These are phyloP conservation scores for Eonycteris spelaea DNA, from an alignment of 2,113 vertebrate species.

Conservation along the genomic window DNA sequence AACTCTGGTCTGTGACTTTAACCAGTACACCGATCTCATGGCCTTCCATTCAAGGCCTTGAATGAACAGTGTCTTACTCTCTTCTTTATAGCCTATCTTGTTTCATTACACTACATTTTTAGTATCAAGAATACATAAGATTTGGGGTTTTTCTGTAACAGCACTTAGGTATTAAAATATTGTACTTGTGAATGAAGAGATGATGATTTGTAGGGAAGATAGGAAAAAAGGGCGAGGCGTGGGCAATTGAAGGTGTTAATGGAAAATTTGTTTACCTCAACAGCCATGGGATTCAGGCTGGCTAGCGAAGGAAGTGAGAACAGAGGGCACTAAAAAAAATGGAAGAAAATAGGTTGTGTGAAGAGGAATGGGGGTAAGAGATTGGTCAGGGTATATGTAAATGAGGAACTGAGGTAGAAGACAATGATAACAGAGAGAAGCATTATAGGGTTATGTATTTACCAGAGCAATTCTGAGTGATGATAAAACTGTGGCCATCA, in stretches of 20 bases:
- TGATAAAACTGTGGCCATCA: background rate
- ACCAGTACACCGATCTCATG: background rate
- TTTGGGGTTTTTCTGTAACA: background rate
- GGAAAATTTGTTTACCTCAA: background rate
- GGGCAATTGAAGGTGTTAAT: background rate
- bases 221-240: background rate
- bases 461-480: background rate
- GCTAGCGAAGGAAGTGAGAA: background rate
- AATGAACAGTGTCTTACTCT: background rate
- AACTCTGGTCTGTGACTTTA: background rate
- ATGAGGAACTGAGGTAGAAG: background rate
- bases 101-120: background rate
- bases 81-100: background rate
- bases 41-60: background rate
- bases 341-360: background rate
- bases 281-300: background rate
- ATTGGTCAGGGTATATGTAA: background rate
- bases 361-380: background rate
- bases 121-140: background rate
- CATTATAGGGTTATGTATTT: background rate
- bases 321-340: background rate
- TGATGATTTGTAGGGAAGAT: background rate
- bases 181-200: background rate
- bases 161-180: background rate
- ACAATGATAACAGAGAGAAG: background rate